Percentiles rank a stretch among this genome's conserved stretches.
Evolutionary conservation across 2,113 vertebrate genomes (phyloP).

Genomic region (Litocranius walleri): DNA sequence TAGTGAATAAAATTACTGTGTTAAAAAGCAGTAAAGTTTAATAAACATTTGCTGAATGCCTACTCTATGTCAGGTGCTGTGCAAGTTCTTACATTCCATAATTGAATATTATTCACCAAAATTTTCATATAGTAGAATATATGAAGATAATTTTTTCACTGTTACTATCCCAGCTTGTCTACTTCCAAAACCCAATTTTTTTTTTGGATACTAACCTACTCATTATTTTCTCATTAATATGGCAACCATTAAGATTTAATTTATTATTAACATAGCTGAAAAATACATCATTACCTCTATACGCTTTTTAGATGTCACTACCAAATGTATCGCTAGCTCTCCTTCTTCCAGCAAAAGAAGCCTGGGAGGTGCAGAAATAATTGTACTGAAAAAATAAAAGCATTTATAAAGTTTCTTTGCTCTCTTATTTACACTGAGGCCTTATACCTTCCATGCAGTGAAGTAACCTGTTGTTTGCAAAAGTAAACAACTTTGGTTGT

Average conservation of each 20-base stretch:
- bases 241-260: conserved; percentile 67
- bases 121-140: background rate
- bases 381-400: conserved; percentile 52
- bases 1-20: background rate
- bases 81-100: background rate
- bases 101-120: conserved; percentile 6
- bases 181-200: conserved; percentile 48
- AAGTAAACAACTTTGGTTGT: conserved; percentile 6
- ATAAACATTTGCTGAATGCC: conserved; percentile 1
- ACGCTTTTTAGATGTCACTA: background rate
- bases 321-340: conserved; percentile 42
- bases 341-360: conserved; percentile 49
- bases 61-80: background rate
- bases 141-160: background rate
- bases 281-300: conserved; percentile 30
- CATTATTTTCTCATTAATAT: conserved; percentile 27
- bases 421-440: conserved; percentile 6
- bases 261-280: conserved; percentile 74
- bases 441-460: background rate
- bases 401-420: conserved; percentile 31
- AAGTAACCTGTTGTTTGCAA: conserved; percentile 1
- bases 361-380: background rate
- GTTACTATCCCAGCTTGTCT: conserved; percentile 18
- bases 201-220: conserved; percentile 47
- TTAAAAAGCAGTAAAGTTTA: conserved; percentile 32